Conservation (phyloP, 2,888 invertebrate species). For the Stenichneumon culpator region DNA sequence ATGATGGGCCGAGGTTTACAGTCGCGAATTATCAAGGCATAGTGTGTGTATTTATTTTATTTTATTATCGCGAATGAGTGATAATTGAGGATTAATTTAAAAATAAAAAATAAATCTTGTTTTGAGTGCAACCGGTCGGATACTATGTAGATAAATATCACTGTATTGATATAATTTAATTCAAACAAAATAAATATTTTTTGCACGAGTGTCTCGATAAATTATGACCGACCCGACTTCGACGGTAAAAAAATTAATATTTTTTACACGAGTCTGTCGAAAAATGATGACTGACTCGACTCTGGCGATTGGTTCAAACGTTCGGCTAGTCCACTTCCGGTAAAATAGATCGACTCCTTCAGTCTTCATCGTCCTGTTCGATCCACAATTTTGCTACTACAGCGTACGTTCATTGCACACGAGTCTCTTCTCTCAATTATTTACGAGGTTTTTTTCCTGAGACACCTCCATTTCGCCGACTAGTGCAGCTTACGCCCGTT, state of each 20-base stretch:
- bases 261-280: no score
- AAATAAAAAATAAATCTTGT: no score
- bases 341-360: conserved; percentile 39
- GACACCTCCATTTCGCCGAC: not conserved
- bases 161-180: no score
- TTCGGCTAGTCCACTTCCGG: conserved; percentile 14
- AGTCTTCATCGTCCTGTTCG: not conserved
- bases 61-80: no score
- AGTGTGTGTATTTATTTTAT: not conserved
- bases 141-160: no score
- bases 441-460: conserved; percentile 48
- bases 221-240: not conserved
- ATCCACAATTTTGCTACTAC: not conserved
- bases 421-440: conserved; percentile 44
- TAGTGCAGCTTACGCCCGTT: conserved; percentile 17
- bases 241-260: no score
- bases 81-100: no score
- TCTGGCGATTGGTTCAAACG: no score
- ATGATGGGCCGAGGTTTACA: not conserved
- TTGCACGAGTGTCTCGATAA: not conserved
- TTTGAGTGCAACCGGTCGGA: no score
- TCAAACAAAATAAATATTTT: no score
- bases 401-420: conserved; percentile 21
- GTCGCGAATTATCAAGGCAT: not conserved
- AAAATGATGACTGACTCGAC: not conserved